Conservation (phyloP, 2,113 vertebrate genomes). For the Leptocoma aspasia region DNA sequence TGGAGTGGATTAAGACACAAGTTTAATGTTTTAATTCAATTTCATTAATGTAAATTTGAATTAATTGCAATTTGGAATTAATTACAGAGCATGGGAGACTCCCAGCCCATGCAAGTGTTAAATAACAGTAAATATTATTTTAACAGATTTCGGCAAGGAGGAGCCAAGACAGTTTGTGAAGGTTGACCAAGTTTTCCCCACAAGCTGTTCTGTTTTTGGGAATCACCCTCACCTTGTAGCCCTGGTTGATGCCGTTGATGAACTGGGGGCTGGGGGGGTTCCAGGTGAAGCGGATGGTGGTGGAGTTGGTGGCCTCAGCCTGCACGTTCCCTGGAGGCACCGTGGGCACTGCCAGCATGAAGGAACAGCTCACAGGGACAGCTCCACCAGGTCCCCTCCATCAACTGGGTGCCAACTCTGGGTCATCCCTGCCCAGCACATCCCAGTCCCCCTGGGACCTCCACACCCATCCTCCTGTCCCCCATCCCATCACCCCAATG, state of each 20-base stretch:
- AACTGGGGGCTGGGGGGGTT: slow-evolving; percentile 96
- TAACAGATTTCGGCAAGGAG: neutral
- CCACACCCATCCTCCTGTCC: neutral
- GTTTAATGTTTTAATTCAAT: slow-evolving; percentile 78
- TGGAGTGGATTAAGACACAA: slow-evolving; percentile 75
- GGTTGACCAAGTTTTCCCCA: rapidly evolving
- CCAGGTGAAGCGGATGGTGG: slow-evolving; percentile 92
- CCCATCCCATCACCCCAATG: rapidly evolving
- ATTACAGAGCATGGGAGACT: slow-evolving; percentile 56
- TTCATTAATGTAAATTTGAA: slow-evolving; percentile 78
- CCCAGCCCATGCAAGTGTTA: slow-evolving; percentile 59
- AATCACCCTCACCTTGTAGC: slow-evolving; percentile 87
- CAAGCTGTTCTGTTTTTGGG: rapidly evolving
- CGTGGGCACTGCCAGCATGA: slow-evolving; percentile 83
- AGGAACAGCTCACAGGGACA: neutral
- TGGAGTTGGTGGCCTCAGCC: slow-evolving; percentile 89
- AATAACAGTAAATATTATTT: slow-evolving; percentile 65
- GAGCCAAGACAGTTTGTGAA: neutral
- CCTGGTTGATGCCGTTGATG: slow-evolving; percentile 98
- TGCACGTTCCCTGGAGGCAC: slow-evolving; percentile 92
- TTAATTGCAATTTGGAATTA: slow-evolving; percentile 76
- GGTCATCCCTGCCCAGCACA: neutral
- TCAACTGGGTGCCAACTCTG: rapidly evolving
- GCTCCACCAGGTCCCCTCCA: rapidly evolving
- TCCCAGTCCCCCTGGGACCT: neutral